Evolutionary conservation across 1,140 invertebrate species (phyloP).

Genomic region (Polyergus mexicanus): DNA sequence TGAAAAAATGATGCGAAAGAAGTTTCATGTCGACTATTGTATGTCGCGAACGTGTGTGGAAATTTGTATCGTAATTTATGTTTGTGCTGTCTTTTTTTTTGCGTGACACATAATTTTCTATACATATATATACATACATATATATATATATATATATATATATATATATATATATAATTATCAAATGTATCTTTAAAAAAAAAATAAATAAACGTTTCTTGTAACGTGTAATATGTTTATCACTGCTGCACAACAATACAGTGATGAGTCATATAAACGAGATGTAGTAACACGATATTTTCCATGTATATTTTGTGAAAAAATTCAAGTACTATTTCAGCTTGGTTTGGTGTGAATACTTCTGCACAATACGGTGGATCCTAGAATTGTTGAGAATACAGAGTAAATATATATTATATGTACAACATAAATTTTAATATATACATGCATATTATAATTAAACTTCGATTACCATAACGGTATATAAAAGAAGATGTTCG

Average conservation of each 20-base stretch:
- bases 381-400: conserved; percentile 59
- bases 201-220: conserved; percentile 42
- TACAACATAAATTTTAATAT: neutral
- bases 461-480: conserved; percentile 61
- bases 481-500: conserved; percentile 72
- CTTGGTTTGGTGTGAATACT: conserved; percentile 76
- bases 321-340: conserved; percentile 72
- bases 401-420: neutral
- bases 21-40: conserved; percentile 17
- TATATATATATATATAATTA: conserved; percentile 31
- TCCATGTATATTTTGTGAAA: conserved; percentile 76
- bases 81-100: conserved; percentile 17
- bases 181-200: conserved; percentile 9
- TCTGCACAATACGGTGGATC: conserved; percentile 76
- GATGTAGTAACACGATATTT: conserved; percentile 76
- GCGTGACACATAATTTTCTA: conserved; percentile 24
- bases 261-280: conserved; percentile 73
- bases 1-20: conserved; percentile 8
- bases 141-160: conserved; percentile 41
- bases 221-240: neutral
- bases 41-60: neutral
- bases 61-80: conserved; percentile 39
- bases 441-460: neutral
- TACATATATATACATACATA: conserved; percentile 40
- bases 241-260: conserved; percentile 50